These are phyloP conservation scores for Sialia sialis DNA, from an alignment of 2,113 vertebrate species.

Conservation along the genomic window DNA sequence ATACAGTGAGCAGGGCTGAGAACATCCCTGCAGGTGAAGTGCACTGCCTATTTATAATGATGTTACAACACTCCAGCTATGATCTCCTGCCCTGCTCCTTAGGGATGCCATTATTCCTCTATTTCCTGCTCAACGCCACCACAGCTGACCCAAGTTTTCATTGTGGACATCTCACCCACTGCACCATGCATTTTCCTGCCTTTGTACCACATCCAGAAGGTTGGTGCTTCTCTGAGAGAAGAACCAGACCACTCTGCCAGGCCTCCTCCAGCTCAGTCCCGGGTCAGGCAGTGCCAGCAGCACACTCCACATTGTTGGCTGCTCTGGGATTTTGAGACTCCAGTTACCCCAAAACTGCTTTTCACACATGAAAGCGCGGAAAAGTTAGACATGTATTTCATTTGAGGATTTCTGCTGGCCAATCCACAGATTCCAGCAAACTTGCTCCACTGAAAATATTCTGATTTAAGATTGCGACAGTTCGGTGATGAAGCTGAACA, in stretches of 20 bases:
- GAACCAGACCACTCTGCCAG: accelerated
- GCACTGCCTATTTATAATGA: not conserved
- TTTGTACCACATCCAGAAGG: not conserved
- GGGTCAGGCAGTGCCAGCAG: accelerated
- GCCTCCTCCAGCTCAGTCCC: not conserved
- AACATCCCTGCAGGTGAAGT: not conserved
- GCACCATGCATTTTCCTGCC: not conserved
- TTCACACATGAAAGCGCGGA: not conserved
- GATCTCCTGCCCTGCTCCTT: not conserved
- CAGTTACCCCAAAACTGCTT: accelerated
- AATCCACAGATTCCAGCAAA: not conserved
- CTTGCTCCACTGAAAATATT: not conserved
- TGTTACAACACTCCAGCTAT: not conserved
- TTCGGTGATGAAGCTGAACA: not conserved
- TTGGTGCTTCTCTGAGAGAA: accelerated
- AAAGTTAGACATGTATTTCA: not conserved
- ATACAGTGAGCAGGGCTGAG: not conserved
- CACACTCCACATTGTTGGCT: accelerated
- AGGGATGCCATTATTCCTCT: not conserved
- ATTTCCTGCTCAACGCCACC: not conserved
- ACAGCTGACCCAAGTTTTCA: not conserved
- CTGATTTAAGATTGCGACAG: not conserved
- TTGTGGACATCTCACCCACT: not conserved
- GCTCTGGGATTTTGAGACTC: not conserved
- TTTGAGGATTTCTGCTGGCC: not conserved